Conservation (phyloP, 2,113 vertebrate genomes). For the Tamias sibiricus region DNA sequence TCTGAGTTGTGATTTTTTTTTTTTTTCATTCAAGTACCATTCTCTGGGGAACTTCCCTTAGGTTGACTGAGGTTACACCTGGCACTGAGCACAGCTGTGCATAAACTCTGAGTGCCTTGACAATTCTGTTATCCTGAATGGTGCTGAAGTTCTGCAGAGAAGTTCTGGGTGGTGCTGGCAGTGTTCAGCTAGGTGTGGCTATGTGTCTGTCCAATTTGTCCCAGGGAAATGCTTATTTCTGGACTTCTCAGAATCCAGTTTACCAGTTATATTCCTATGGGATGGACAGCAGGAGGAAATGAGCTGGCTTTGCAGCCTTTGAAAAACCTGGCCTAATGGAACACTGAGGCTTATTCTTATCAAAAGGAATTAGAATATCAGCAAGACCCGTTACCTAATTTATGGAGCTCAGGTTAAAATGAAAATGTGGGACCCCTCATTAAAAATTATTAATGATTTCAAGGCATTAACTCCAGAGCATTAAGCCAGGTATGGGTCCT, state of each 20-base stretch:
- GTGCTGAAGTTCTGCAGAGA: background rate
- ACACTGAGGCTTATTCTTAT: background rate
- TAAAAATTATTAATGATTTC: constrained; percentile 25
- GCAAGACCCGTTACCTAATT: background rate
- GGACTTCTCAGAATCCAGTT: background rate
- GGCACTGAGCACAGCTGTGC: background rate
- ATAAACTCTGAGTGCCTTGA: background rate
- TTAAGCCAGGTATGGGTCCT: background rate
- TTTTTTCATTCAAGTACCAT: background rate
- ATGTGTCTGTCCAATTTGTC: background rate
- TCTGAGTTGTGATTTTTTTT: background rate
- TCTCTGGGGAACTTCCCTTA: background rate
- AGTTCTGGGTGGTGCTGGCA: background rate
- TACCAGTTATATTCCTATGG: background rate
- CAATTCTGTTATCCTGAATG: background rate
- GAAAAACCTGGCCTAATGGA: background rate
- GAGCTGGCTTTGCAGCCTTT: background rate
- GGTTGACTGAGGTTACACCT: background rate
- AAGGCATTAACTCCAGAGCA: background rate
- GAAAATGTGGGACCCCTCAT: background rate
- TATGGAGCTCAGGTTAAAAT: background rate
- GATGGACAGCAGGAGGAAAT: background rate
- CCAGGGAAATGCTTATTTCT: background rate
- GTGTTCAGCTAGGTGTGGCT: background rate
- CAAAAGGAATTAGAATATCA: background rate